Evolutionary conservation across 2,888 invertebrate genomes (phyloP).

Genomic region (Synanthedon tipuliformis): DNA sequence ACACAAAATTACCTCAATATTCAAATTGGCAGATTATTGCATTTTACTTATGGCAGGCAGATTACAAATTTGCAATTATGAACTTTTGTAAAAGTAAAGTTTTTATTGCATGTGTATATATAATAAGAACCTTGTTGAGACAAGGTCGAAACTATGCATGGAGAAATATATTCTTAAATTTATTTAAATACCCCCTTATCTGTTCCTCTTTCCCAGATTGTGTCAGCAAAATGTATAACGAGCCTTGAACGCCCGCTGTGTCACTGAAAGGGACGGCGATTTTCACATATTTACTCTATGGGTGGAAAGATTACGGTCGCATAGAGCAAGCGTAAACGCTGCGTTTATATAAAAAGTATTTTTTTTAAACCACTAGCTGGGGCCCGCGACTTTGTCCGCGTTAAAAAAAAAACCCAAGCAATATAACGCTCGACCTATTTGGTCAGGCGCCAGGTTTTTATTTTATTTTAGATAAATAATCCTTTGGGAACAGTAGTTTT

Average conservation of each 20-base stretch:
- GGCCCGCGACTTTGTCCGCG: no score
- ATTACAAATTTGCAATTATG: no score
- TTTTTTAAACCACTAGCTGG: no score
- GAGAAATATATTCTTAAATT: background rate
- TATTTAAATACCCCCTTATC: background rate
- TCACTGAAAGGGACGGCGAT: slow-evolving; percentile 4
- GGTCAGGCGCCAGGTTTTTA: no score
- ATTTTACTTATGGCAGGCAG: no score
- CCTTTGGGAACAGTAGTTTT: no score
- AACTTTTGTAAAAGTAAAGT: no score
- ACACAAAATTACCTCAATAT: no score
- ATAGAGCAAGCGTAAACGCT: background rate
- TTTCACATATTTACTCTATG: slow-evolving; percentile 5
- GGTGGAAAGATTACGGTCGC: background rate
- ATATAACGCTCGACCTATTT: no score
- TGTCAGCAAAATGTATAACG: slow-evolving; percentile 3
- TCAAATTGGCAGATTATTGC: no score
- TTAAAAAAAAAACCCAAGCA: no score
- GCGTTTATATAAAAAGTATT: background rate
- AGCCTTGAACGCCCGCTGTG: slow-evolving; percentile 4
- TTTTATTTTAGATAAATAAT: no score
- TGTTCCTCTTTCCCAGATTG: background rate
- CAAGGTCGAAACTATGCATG: background rate
- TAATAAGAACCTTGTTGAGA: background rate
- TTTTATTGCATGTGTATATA: background rate